Evolutionary conservation across 2,797 vertebrate species (phyloP).

Genomic region (Chelon labrosus): DNA sequence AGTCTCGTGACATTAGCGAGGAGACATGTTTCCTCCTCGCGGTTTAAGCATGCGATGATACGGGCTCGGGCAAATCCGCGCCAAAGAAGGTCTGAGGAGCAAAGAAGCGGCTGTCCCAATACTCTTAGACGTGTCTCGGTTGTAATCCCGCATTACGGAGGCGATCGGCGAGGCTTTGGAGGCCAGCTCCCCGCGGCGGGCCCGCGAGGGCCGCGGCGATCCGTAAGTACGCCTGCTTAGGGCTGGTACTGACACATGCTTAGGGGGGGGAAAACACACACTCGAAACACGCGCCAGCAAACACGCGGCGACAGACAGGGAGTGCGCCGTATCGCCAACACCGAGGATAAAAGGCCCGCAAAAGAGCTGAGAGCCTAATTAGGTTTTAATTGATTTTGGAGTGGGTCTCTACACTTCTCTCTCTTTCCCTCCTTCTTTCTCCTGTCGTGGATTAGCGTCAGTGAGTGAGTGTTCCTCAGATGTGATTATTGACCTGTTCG

Average conservation of each 20-base stretch:
- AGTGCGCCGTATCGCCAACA: constrained; percentile 56
- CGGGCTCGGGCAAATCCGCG: constrained; percentile 3
- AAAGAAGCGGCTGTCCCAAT: constrained; percentile 48
- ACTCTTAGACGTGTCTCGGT: constrained; percentile 55
- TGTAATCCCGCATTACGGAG: constrained; percentile 75
- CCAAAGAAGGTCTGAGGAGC: constrained; percentile 20
- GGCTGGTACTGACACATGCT: constrained; percentile 70
- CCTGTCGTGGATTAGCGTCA: constrained; percentile 84
- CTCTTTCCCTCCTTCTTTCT: constrained; percentile 46
- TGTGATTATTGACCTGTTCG: constrained; percentile 85
- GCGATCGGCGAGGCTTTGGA: constrained; percentile 63
- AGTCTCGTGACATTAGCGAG: constrained; percentile 7
- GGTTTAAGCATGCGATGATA: constrained; percentile 8
- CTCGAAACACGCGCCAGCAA: constrained; percentile 54
- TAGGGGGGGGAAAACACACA: constrained; percentile 60
- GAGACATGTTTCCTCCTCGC: background rate
- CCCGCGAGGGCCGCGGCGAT: constrained; percentile 57
- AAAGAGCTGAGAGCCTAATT: constrained; percentile 84
- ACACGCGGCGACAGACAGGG: constrained; percentile 20
- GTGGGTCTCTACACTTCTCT: constrained; percentile 77
- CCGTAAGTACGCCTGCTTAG: constrained; percentile 63
- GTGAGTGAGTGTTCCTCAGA: constrained; percentile 84
- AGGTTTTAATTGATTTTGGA: constrained; percentile 89
- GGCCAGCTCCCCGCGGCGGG: constrained; percentile 59
- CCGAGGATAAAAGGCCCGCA: constrained; percentile 77